These are phyloP conservation scores for Globodera ellingtonae DNA, from an alignment of 1,140 invertebrate species.

Conservation along the genomic window DNA sequence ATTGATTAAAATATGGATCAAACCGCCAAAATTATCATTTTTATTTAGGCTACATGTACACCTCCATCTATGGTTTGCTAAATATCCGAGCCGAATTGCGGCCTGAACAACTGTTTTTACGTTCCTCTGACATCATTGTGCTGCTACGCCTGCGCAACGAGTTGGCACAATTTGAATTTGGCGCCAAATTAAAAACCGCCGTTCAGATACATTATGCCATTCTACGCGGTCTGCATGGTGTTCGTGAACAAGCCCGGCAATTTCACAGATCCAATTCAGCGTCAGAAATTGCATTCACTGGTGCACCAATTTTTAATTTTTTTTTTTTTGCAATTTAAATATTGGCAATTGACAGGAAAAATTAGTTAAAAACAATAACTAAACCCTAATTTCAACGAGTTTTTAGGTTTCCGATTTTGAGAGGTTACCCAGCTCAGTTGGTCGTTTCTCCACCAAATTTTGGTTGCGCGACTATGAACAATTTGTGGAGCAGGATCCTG, in stretches of 20 bases:
- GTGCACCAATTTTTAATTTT: constrained; percentile 12
- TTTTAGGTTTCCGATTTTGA: constrained; percentile 57
- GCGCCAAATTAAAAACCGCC: background rate
- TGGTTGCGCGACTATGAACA: constrained; percentile 62
- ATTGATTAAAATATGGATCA: no score
- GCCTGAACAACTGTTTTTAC: constrained; percentile 60
- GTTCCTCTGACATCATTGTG: constrained; percentile 50
- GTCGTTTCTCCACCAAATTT: constrained; percentile 63
- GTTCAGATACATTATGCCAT: constrained; percentile 56
- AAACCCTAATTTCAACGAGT: constrained; percentile 18
- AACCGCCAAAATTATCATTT: background rate
- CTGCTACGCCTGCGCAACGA: constrained; percentile 12
- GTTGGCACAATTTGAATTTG: constrained; percentile 3
- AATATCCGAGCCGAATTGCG: constrained; percentile 58
- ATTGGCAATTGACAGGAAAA: no score
- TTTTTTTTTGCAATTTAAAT: no score
- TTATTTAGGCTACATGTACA: constrained; percentile 56
- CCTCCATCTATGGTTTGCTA: constrained; percentile 55
- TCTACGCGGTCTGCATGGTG: constrained; percentile 58
- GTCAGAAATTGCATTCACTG: constrained; percentile 45
- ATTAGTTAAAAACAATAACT: constrained; percentile 4
- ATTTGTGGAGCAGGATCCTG: constrained; percentile 52
- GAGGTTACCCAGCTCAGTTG: constrained; percentile 54
- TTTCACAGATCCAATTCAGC: constrained; percentile 42
- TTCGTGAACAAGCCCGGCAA: constrained; percentile 64